Conservation (phyloP, 2,888 invertebrate genomes). For the Tolmerus cingulatus region DNA sequence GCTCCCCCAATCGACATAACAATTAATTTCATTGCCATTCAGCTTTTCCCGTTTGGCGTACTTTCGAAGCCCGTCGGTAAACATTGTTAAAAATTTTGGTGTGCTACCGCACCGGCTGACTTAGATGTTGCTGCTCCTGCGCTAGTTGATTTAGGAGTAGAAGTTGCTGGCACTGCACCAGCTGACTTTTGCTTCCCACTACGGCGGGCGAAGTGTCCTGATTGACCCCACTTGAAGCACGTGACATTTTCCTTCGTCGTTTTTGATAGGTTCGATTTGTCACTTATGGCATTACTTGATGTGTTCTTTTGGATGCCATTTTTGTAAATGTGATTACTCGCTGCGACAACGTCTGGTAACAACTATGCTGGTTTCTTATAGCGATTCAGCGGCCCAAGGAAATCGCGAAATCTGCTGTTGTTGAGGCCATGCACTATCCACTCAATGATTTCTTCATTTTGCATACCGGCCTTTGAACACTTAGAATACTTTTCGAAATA, state of each 20-base stretch:
- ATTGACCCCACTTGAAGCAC: background rate
- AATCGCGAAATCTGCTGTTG: background rate
- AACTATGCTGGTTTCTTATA: background rate
- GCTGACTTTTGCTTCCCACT: too few relatives aligned
- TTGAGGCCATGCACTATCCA: background rate
- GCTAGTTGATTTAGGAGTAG: background rate
- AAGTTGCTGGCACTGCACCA: background rate
- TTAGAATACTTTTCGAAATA: background rate
- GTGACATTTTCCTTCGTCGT: background rate
- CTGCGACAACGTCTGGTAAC: background rate
- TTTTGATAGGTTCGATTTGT: background rate
- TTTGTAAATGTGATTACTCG: background rate
- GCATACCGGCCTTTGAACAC: background rate
- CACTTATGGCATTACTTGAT: background rate
- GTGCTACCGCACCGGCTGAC: background rate
- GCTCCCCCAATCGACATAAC: background rate
- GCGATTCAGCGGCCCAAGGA: background rate
- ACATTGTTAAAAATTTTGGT: background rate
- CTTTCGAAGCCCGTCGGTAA: background rate
- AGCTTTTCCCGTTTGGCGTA: background rate
- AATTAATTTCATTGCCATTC: background rate
- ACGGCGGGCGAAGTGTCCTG: too few relatives aligned
- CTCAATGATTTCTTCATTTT: background rate
- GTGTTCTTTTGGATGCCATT: background rate
- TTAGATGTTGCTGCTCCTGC: background rate